A percentile compares a stretch with the other conserved stretches of the same genome.
phyloP scores from a whole-genome alignment of 2,797 vertebrate species.

The Chelidonichthys spinosus region DNA sequence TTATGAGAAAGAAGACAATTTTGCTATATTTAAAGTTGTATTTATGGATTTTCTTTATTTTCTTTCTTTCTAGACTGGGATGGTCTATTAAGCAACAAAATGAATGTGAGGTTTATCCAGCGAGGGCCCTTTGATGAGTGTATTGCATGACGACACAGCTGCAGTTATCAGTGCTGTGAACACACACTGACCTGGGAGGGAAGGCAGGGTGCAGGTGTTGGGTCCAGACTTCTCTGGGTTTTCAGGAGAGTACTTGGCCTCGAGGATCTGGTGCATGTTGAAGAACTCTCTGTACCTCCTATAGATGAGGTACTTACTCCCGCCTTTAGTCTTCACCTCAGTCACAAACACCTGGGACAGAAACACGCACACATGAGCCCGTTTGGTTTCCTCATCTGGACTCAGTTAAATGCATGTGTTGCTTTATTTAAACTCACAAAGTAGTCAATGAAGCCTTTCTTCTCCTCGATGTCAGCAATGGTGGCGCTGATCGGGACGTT shows the following conservation, averaged over 20 bases:
- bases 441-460: slow-evolving; percentile 92
- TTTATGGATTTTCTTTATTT: too few relatives aligned
- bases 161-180: neutral
- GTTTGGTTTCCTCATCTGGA: neutral
- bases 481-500: slow-evolving; percentile 91
- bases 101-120: too few relatives aligned
- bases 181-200: slow-evolving; percentile 86
- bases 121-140: too few relatives aligned
- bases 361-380: neutral
- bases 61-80: too few relatives aligned
- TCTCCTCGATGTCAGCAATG: slow-evolving; percentile 94
- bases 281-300: slow-evolving; percentile 92
- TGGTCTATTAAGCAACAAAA: too few relatives aligned
- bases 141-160: neutral
- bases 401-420: neutral
- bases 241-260: slow-evolving; percentile 87
- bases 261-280: slow-evolving; percentile 87
- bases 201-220: slow-evolving; percentile 85
- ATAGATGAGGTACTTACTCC: slow-evolving; percentile 93
- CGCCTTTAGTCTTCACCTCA: slow-evolving; percentile 94
- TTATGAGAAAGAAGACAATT: too few relatives aligned
- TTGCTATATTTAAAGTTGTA: too few relatives aligned
- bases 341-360: slow-evolving; percentile 86
- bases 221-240: slow-evolving; percentile 64
- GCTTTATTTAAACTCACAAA: slow-evolving; percentile 84